Evolutionary conservation across 2,888 invertebrate genomes (phyloP), one percentile per base, ranked within the genome.

Genomic region (Calephelis perditalis): DNA sequence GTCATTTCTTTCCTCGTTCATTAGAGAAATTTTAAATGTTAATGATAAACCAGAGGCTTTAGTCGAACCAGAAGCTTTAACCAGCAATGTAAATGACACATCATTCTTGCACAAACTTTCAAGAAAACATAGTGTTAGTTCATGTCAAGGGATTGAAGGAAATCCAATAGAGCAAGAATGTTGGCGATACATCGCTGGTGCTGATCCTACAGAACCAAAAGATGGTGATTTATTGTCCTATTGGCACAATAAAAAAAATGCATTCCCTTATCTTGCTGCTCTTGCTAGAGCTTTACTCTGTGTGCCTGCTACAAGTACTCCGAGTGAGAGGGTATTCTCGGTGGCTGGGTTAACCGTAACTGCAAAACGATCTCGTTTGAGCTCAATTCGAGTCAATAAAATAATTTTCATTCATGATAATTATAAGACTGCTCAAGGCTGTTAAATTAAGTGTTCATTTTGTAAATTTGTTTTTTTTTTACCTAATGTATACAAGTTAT

Each of bases 251-350:
- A 5, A 45, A 5, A 45, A 10, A n/a, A 10, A 45, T 9, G 10
- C 10, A 11, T 45, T 45, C 10, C n/a, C 45, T 45, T 3, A n/a
- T 5, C 45, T 45, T 11, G 10, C 45, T 45, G n/a, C 45, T n/a
- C n/a, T 45, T 45, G 45, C 45, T n/a, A 45, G 45, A n/a, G 45
- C 45, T 45, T 56, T 45, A 10, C 45, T 45, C 11, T 45, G 45
- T 45, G 36, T 58, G 45, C 68, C 68, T 40, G 66, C 66, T 11
- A 68, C 66, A 8, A 67, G 62, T 26, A 67, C 59, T 3, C 65
- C 68, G 11, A 65, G 67, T 56, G 64, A 69, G 46, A 61, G 66
- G 45, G 62, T 65, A 1, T 66, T 67, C 55, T 64, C 67, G 2
- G 60, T 63, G 45, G 66, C 59, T 40, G 68, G 66, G 8, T 44